Evolutionary conservation across 1,140 invertebrate genomes (phyloP), one percentile per base, ranked within the genome.

Genomic region (Diabrotica virgifera): DNA sequence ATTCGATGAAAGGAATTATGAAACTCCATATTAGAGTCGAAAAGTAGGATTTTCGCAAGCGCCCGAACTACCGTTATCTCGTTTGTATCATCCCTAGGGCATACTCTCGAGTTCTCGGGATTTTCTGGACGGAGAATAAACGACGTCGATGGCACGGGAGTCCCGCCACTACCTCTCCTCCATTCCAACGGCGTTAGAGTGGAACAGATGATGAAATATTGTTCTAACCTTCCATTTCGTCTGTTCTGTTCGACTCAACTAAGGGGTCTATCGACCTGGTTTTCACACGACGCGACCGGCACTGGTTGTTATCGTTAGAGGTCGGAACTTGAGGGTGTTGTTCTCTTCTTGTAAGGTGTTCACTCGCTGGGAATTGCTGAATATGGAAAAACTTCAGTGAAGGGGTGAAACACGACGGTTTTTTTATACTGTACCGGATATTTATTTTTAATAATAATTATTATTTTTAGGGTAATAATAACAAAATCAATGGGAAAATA

Each of bases 141-240:
- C 40, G 40, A 10, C 40, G 40, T 10, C 5, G 40, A n/a, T 46
- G 40, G 40, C 24, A 24, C 40, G 40, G 40, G 8, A 46, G 8
- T 46, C 5, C 40, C 40, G n/a, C 40, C 40, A n/a, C 40, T n/a
- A 46, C 40, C 40, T 3, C 40, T n/a, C n/a, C 40, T 3, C n/a
- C n/a, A n/a, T 46, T 46, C 40, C 8, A 46, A 46, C 40, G 40
- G 40, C 40, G 40, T 46, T 46, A 46, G 40, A 46, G 40, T 46
- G 40, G 40, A 46, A 46, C 40, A 46, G 40, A 46, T 46, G 40
- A 46, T n/a, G 40, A 46, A 46, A 46, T 46, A 46, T 46, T 46
- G 40, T 46, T 46, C 40, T 46, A 46, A 46, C 40, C 40, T 46
- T 46, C 24, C 24, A 24, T 24, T 24, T 24, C 24, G 24, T 24